phyloP scores from a whole-genome alignment of 2,888 invertebrate species.

The Drosophila paucipuncta region DNA sequence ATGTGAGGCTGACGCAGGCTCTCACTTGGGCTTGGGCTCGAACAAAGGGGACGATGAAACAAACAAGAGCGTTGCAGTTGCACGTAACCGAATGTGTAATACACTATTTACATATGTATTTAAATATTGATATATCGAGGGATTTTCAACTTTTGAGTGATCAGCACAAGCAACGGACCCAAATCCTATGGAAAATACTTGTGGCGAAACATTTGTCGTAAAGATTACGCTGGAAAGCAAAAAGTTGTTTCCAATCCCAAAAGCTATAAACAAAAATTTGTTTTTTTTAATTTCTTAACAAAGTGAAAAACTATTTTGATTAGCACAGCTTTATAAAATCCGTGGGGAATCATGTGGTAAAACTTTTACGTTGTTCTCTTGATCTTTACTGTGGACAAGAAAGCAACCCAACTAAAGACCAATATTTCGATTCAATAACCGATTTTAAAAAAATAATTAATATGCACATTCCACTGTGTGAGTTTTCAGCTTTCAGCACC shows the following conservation, averaged over 20 bases:
- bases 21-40: conserved; percentile 9
- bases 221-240: not conserved
- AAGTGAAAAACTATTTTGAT: not conserved
- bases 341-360: not conserved
- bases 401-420: not conserved
- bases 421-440: not conserved
- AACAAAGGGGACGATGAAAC: not conserved
- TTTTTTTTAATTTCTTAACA: not conserved
- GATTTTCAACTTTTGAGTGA: not conserved
- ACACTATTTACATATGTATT: not conserved
- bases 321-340: not conserved
- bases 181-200: not conserved
- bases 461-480: not conserved
- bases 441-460: not conserved
- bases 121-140: not conserved
- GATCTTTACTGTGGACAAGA: not conserved
- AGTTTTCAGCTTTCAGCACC: not conserved
- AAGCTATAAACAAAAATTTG: too few species aligned
- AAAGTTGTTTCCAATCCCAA: not conserved
- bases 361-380: not conserved
- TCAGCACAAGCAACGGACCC: not conserved
- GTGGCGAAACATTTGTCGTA: not conserved
- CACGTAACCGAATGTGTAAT: not conserved
- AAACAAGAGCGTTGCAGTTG: not conserved
- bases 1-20: conserved; percentile 35